Evolutionary conservation across 2,888 invertebrate genomes (phyloP), one percentile per base, ranked within the genome.

Genomic region (Fabriciana adippe): DNA sequence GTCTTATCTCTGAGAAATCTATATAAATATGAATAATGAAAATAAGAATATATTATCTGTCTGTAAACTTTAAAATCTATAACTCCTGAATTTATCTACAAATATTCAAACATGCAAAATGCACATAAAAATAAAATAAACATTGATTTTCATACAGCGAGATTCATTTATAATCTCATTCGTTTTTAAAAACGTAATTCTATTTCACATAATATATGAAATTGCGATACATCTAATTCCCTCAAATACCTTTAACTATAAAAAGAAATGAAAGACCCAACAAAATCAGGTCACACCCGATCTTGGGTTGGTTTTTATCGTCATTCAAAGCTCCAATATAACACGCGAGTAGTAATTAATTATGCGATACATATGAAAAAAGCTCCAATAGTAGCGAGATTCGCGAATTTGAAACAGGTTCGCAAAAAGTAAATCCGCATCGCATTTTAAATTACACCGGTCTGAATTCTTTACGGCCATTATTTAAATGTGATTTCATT

Each of bases 381-480:
- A 57, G 53, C 15, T n/a, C 57, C 41, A 53, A 53, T 31, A 3
- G 26, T 62, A 47, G 47, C 63, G 57, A 63, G 62, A 31, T 57
- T 64, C 48, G 67, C 47, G 63, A 63, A 56, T 63, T 18, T 45
- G 63, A 21, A 57, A 47, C 63, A 59, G 67, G 47, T 67, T 51
- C 53, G 21, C 63, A 67, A 67, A 67, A 66, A 66, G 48, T 53
- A 50, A 62, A 57, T 67, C 55, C 51, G 61, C 61, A 62, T 67
- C 56, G 64, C 55, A 67, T 70, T 70, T 61, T 70, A 70, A 67
- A 70, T 67, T 64, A 67, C 67, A 67, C 48, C 57, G 57, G 31
- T 64, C 57, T 54, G 56, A 70, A 70, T 70, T 65, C 67, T 65
- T 67, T 62, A 45, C 54, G 55, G 55, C 47, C 64, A 60, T 70